Evolutionary conservation across 2,888 invertebrate species (phyloP), one percentile per base, ranked within the genome.

Genomic region (Teleogryllus oceanicus): DNA sequence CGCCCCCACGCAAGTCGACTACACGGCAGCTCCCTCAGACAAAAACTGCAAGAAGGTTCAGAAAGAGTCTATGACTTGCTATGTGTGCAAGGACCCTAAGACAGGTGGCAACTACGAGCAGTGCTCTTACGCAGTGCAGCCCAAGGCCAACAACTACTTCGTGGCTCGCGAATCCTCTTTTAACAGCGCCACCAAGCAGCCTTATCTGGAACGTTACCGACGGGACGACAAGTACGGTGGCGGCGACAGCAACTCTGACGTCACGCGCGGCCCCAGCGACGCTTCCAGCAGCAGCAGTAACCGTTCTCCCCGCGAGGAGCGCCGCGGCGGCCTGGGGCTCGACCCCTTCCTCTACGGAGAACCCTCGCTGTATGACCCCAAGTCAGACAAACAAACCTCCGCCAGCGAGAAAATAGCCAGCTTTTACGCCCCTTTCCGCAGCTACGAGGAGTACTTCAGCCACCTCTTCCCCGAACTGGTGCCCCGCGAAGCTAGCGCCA

Each of bases 91-190:
- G 83, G 92, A 94, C 85, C 90, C 92, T 1, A 92, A 92, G 85
- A 92, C 92, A 2, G 93, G 94, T 76, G 94, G 92, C 50, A 92
- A 92, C 81, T 94, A 92, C 82, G 95, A 95, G 85, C 92, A 92
- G 18, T 96, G 95, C 85, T 92, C 93, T 0, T 96, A 94, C 86
- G 92, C 92, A 13, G 91, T 92, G 1, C 91, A 92, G 82, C 94
- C 94, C 0, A 84, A 84, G 21, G 80, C 83, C 50, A 83, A 83
- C 18, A 83, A 83, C 21, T 85, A 84, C 79, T 85, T 84, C 83
- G 83, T 84, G 49, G 84, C 84, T 11, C 80, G 80, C 12, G 77
- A 82, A 50, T 77, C 81, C 12, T 82, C 83, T 13, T 83, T 80
- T 80, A 82, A 77, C 50, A 49, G 80, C 11, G 79, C 77, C 11